A percentile compares a stretch with the other conserved stretches of the same genome.
Evolutionary conservation across 2,797 vertebrate species (phyloP).

Genomic region (Spinus pinus): DNA sequence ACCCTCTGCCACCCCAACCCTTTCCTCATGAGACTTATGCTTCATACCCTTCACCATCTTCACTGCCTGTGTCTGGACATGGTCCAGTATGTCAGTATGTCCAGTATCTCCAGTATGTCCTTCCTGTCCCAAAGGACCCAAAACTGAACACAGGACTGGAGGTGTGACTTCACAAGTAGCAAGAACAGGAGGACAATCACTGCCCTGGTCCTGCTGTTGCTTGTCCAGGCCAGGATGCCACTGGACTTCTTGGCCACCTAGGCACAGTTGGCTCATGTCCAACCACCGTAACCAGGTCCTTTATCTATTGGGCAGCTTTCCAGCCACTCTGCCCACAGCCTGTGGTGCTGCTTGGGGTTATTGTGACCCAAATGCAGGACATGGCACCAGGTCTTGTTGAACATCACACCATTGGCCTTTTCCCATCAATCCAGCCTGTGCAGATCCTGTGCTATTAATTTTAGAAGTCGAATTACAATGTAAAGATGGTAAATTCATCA

Average conservation of each 20-base stretch:
- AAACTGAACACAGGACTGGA: background rate
- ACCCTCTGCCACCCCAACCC: background rate
- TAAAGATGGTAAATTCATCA: background rate
- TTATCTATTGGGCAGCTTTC: background rate
- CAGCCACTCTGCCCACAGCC: background rate
- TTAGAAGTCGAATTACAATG: background rate
- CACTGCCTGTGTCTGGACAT: background rate
- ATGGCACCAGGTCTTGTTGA: accelerated
- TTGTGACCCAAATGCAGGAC: background rate
- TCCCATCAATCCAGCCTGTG: background rate
- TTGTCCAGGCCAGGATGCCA: background rate
- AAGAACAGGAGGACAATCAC: accelerated
- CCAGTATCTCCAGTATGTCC: no score
- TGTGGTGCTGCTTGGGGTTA: background rate
- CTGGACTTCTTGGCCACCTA: background rate
- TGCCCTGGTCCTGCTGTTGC: no score
- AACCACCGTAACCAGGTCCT: background rate
- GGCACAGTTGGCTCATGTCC: background rate
- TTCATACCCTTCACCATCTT: background rate
- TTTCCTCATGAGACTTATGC: background rate
- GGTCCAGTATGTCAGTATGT: background rate
- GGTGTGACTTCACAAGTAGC: background rate
- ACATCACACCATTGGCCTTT: no score
- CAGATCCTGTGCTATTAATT: background rate
- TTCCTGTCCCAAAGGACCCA: background rate